Percentiles rank a stretch among this genome's conserved stretches.
Evolutionary conservation across 2,113 vertebrate genomes (phyloP).

Genomic region (Odontesthes bonariensis): DNA sequence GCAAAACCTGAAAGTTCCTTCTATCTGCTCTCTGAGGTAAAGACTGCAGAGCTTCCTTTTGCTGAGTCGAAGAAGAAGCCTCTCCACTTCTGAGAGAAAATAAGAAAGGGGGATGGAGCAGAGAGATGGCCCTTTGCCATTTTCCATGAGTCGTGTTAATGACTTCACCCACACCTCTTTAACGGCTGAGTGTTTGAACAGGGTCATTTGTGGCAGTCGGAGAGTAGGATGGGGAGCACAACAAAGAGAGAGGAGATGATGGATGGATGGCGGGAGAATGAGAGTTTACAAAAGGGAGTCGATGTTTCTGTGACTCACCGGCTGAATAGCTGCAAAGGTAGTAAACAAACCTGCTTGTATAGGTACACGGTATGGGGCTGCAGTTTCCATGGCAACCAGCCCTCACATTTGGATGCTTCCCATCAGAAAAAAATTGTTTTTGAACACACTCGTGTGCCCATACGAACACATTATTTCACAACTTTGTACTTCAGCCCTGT

Average conservation of each 20-base stretch:
- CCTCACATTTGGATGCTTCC: slow-evolving; percentile 34
- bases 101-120: slow-evolving; percentile 7
- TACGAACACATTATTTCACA: slow-evolving; percentile 6
- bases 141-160: slow-evolving; percentile 41
- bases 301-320: slow-evolving; percentile 61
- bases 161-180: slow-evolving; percentile 36
- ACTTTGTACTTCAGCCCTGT: not conserved
- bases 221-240: slow-evolving; percentile 34
- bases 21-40: slow-evolving; percentile 8
- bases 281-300: slow-evolving; percentile 2
- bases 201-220: not conserved
- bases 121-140: slow-evolving; percentile 12
- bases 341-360: slow-evolving; percentile 66
- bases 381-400: slow-evolving; percentile 67
- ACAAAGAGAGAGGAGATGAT: not conserved
- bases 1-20: slow-evolving; percentile 1
- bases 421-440: slow-evolving; percentile 24
- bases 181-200: slow-evolving; percentile 46
- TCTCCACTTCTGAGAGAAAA: slow-evolving; percentile 9
- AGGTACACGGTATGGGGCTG: slow-evolving; percentile 47
- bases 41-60: not conserved
- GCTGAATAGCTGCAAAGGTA: slow-evolving; percentile 9
- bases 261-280: slow-evolving; percentile 16
- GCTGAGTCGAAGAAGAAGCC: not conserved
- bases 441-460: not conserved